A percentile compares a stretch with the other conserved stretches of the same genome.
Conservation (phyloP, 2,888 invertebrate genomes). For the Rhagium mordax region DNA sequence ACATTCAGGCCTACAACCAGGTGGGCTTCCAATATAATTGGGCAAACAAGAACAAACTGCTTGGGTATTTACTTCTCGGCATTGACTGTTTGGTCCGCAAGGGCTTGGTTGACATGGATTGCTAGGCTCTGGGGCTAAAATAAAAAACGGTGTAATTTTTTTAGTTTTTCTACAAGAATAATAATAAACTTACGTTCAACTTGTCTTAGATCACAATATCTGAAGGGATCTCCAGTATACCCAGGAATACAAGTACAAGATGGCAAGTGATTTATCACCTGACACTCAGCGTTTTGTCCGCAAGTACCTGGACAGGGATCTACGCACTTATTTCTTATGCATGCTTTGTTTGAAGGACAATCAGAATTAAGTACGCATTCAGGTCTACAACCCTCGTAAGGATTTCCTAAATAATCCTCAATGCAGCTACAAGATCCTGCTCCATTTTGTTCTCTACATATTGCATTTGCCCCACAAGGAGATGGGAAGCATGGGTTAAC, state of each 20-base stretch:
- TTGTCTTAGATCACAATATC: slow-evolving; percentile 72
- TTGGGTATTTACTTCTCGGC: slow-evolving; percentile 76
- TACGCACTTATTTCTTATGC: slow-evolving; percentile 81
- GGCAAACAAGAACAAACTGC: slow-evolving; percentile 76
- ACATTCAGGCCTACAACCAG: slow-evolving; percentile 76
- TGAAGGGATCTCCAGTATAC: slow-evolving; percentile 85
- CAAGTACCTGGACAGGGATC: slow-evolving; percentile 86
- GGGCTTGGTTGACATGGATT: slow-evolving; percentile 83
- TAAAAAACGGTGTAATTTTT: slow-evolving; percentile 46
- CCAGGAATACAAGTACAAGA: slow-evolving; percentile 80
- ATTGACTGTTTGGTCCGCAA: slow-evolving; percentile 85
- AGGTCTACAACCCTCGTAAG: slow-evolving; percentile 83
- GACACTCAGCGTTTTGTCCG: slow-evolving; percentile 82
- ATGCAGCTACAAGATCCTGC: slow-evolving; percentile 81
- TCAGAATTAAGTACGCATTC: slow-evolving; percentile 83
- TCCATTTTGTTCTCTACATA: slow-evolving; percentile 77
- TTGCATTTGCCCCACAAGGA: slow-evolving; percentile 80
- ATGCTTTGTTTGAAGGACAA: slow-evolving; percentile 80
- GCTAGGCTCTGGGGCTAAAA: slow-evolving; percentile 51
- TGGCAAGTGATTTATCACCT: slow-evolving; percentile 81
- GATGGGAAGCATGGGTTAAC: slow-evolving; percentile 76
- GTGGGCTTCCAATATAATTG: slow-evolving; percentile 76
- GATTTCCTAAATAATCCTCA: slow-evolving; percentile 82
- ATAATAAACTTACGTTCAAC: slow-evolving; percentile 69
- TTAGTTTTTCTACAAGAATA: background rate